Conservation (phyloP, 2,888 invertebrate genomes). For the Eumerus sabulonum region DNA sequence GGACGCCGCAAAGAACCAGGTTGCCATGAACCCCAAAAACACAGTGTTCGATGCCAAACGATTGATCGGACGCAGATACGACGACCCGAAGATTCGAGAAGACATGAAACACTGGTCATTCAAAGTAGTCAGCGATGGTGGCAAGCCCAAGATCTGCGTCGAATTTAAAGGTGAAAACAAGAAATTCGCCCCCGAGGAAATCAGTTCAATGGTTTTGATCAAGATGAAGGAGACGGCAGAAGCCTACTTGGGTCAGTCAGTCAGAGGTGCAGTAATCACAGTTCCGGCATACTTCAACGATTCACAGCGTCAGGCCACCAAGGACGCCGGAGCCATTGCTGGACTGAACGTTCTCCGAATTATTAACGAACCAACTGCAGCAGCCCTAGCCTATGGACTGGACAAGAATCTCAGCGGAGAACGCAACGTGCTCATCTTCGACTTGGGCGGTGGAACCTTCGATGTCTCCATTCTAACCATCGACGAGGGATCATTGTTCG, state of each 20-base stretch:
- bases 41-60: slow-evolving; percentile 94
- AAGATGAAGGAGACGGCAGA: slow-evolving; percentile 97
- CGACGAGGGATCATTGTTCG: slow-evolving; percentile 81
- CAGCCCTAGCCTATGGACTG: slow-evolving; percentile 94
- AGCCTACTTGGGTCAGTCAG: slow-evolving; percentile 90
- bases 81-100: slow-evolving; percentile 92
- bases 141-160: slow-evolving; percentile 90
- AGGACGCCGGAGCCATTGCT: slow-evolving; percentile 93
- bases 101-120: slow-evolving; percentile 98
- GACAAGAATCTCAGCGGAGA: slow-evolving; percentile 91
- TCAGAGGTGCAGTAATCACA: slow-evolving; percentile 92
- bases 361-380: slow-evolving; percentile 95
- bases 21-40: slow-evolving; percentile 91
- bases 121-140: slow-evolving; percentile 88
- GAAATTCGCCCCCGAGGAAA: slow-evolving; percentile 90
- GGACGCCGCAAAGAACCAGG: slow-evolving; percentile 88
- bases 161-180: slow-evolving; percentile 73
- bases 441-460: slow-evolving; percentile 89
- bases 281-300: slow-evolving; percentile 81
- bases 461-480: slow-evolving; percentile 97
- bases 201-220: slow-evolving; percentile 92
- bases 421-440: slow-evolving; percentile 87
- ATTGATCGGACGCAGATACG: slow-evolving; percentile 94
- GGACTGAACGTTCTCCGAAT: slow-evolving; percentile 94
- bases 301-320: slow-evolving; percentile 94